Evolutionary conservation across 2,797 vertebrate genomes (phyloP).

Genomic region (Distichodus sexfasciatus): DNA sequence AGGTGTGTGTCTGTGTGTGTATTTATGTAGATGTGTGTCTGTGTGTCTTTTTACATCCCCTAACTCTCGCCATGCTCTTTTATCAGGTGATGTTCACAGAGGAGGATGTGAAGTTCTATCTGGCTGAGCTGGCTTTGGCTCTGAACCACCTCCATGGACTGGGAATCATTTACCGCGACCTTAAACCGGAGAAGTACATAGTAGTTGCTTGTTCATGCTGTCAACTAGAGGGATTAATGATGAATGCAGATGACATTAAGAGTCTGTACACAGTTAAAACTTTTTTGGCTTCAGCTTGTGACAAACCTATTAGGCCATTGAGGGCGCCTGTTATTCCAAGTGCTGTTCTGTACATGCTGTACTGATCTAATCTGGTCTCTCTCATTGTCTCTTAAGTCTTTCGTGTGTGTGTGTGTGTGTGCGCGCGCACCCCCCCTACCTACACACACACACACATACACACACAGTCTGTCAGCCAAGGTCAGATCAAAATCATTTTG

Average conservation of each 20-base stretch:
- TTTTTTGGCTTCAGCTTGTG: not conserved
- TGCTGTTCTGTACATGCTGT: not conserved
- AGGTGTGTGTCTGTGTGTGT: not conserved
- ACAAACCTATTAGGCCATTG: not conserved
- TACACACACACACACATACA: conserved; percentile 14
- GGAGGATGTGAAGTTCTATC: conserved; percentile 97
- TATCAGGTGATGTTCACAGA: conserved; percentile 96
- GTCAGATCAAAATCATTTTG: conserved; percentile 38
- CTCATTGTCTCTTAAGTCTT: too few relatives aligned
- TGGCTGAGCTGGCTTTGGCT: conserved; percentile 90
- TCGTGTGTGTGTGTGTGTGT: too few relatives aligned
- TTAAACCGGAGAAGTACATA: conserved; percentile 90
- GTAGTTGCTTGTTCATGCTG: not conserved
- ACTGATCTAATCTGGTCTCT: not conserved
- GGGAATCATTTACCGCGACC: conserved; percentile 96
- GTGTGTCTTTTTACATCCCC: not conserved
- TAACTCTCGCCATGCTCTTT: not conserved
- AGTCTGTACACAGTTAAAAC: too few relatives aligned
- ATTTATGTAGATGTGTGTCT: not conserved
- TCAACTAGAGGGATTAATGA: not conserved
- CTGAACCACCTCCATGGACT: conserved; percentile 92
- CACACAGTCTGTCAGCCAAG: conserved; percentile 3
- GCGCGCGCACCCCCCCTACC: not conserved
- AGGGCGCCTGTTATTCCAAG: not conserved
- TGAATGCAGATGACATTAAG: too few relatives aligned